These are phyloP conservation scores for Hypercompe scribonia DNA, from an alignment of 2,888 invertebrate genomes.

Conservation along the genomic window DNA sequence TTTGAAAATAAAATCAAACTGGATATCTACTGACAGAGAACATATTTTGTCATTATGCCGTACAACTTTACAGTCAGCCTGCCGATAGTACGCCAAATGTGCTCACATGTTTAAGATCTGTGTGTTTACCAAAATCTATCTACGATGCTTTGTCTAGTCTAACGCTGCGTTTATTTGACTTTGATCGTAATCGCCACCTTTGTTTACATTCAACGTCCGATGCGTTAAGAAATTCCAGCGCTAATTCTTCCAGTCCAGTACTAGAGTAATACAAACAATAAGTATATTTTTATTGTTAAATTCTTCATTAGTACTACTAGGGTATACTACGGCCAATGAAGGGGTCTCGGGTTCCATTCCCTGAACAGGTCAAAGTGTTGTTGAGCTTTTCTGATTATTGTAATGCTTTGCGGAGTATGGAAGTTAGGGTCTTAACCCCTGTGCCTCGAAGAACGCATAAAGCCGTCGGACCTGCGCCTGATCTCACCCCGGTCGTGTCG, in stretches of 20 bases:
- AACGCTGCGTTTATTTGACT: slow-evolving; percentile 32
- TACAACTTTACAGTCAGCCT: not conserved
- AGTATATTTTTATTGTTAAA: not conserved
- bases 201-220: slow-evolving; percentile 22
- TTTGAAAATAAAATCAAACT: too few species aligned
- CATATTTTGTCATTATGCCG: too few species aligned
- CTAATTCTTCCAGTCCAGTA: not conserved
- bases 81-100: not conserved
- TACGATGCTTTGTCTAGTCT: slow-evolving; percentile 32
- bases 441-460: too few species aligned
- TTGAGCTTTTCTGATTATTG: too few species aligned
- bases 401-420: too few species aligned
- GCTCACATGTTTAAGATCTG: not conserved
- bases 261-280: not conserved
- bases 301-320: not conserved
- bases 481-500: too few species aligned
- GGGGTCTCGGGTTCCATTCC: too few species aligned
- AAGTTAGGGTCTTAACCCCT: too few species aligned
- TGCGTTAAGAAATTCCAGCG: slow-evolving; percentile 7
- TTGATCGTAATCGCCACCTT: slow-evolving; percentile 16
- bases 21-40: not conserved
- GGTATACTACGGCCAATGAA: too few species aligned
- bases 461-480: too few species aligned
- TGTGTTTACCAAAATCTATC: slow-evolving; percentile 15
- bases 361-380: too few species aligned